Percentiles rank a stretch among this genome's conserved stretches.
Evolutionary conservation across 2,113 vertebrate species (phyloP).

Genomic region (Ailurus styani): DNA sequence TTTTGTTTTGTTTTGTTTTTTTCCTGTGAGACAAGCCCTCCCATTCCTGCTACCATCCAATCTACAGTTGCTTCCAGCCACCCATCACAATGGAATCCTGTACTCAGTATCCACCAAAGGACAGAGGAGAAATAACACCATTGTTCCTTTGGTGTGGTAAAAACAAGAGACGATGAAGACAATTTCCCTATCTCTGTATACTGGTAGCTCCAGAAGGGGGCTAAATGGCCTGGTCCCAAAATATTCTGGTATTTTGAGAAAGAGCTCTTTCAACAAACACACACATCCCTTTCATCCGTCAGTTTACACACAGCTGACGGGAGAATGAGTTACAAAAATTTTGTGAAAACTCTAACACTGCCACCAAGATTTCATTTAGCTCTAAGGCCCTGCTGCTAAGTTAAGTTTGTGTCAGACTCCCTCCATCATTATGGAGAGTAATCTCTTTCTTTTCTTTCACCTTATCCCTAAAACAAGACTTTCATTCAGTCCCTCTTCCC

Average conservation of each 20-base stretch:
- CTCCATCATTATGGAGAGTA: not conserved
- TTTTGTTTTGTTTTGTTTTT: not conserved
- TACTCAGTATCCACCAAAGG: not conserved
- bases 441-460: not conserved
- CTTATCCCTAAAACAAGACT: not conserved
- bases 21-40: not conserved
- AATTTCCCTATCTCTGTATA: not conserved
- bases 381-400: not conserved
- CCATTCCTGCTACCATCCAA: not conserved
- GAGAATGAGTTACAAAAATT: not conserved
- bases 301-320: not conserved
- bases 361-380: not conserved
- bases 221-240: not conserved
- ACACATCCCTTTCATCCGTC: not conserved
- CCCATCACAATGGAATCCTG: not conserved
- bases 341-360: not conserved
- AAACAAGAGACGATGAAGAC: not conserved
- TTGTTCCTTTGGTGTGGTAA: not conserved
- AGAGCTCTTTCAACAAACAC: not conserved
- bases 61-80: accelerated
- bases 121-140: not conserved
- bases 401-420: not conserved
- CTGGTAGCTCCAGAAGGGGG: not conserved
- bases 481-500: not conserved
- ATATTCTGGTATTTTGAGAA: not conserved